Base-by-base conservation (phyloP, 1,140 invertebrate genomes). In the Drosophila kepulauana region DNA sequence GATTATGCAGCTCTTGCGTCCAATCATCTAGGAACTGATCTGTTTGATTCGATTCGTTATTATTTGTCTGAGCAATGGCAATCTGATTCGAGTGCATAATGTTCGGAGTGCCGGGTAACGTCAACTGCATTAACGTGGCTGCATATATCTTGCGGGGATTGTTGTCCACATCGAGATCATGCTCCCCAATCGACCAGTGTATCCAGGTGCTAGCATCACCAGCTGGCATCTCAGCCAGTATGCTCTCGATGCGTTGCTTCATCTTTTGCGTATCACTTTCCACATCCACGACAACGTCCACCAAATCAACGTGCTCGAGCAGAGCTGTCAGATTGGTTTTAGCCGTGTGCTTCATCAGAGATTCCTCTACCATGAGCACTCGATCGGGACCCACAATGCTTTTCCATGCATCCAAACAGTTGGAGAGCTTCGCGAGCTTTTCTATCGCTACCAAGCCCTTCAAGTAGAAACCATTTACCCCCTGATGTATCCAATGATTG, bases 31-130 rank as follows among this genome's bases (percentile, higher is more conserved):
- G 94, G 33, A 95, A 81, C 84, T 95, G 94, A 46, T 93, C 92
- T 4, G 95, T 93, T 80, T 96, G 95, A 65, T 94, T 93, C 64
- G 94, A 94, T 90, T 96, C 95, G 41, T 93, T 92, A 43, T 94
- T 38, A 10, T 38, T 38, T 38, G 20, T 92, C 20, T 93, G 92
- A 72, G 94, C 74, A 41, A 95, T 92, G 13, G 94, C 94, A 70
- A 97, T 94, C 94, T 97, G 97, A 91, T 97, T 96, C 5, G 96
- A 96, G 89, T 97, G 97, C 90, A 97, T 96, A 76, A 97, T 95
- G 75, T 94, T 96, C 0, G 96, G 94, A 7, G 96, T 96, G 4
- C 97, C 97, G 1, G 97, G 97, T 20, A 98, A 90, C 93, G 95
- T 95, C 84, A 97, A 94, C 66, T 95, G 94, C 64, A 97, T 92